A percentile compares a stretch with the other conserved stretches of the same genome.
Evolutionary conservation across 2,888 invertebrate species (phyloP).

Genomic region (Drosophila acutilabella): DNA sequence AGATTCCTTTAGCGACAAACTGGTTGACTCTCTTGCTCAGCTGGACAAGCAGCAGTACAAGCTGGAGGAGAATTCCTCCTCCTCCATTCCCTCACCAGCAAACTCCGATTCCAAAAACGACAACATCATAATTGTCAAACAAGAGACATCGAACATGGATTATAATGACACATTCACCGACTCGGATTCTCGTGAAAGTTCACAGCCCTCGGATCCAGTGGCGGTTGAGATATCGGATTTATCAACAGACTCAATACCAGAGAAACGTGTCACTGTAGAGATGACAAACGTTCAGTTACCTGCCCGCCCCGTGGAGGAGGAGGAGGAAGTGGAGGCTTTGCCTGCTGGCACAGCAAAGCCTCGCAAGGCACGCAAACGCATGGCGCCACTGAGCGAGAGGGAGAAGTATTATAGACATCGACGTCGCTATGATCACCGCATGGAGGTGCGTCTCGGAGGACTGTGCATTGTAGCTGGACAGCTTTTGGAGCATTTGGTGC

Average conservation of each 20-base stretch:
- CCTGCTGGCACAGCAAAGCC: background rate
- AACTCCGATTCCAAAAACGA: background rate
- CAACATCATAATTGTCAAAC: slow-evolving; percentile 34
- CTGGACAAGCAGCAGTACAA: slow-evolving; percentile 24
- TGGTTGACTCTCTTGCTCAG: slow-evolving; percentile 19
- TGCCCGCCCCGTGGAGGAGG: slow-evolving; percentile 2
- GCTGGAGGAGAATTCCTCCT: slow-evolving; percentile 11
- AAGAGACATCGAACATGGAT: background rate
- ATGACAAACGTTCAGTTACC: slow-evolving; percentile 13
- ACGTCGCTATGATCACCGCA: slow-evolving; percentile 76
- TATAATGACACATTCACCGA: slow-evolving; percentile 39
- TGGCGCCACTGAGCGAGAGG: slow-evolving; percentile 52
- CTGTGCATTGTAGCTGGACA: slow-evolving; percentile 75
- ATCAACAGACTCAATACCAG: slow-evolving; percentile 29
- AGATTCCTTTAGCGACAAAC: slow-evolving; percentile 8
- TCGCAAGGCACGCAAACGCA: slow-evolving; percentile 8
- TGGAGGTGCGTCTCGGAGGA: slow-evolving; percentile 79
- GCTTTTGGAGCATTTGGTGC: slow-evolving; percentile 74
- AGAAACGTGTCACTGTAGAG: background rate
- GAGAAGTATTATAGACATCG: slow-evolving; percentile 83
- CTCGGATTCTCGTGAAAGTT: slow-evolving; percentile 43
- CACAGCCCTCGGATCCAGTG: slow-evolving; percentile 49
- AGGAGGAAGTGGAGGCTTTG: background rate
- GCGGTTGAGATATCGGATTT: slow-evolving; percentile 48
- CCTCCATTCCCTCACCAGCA: background rate